Evolutionary conservation across 2,888 invertebrate genomes (phyloP).

Genomic region (Germaria angustata): DNA sequence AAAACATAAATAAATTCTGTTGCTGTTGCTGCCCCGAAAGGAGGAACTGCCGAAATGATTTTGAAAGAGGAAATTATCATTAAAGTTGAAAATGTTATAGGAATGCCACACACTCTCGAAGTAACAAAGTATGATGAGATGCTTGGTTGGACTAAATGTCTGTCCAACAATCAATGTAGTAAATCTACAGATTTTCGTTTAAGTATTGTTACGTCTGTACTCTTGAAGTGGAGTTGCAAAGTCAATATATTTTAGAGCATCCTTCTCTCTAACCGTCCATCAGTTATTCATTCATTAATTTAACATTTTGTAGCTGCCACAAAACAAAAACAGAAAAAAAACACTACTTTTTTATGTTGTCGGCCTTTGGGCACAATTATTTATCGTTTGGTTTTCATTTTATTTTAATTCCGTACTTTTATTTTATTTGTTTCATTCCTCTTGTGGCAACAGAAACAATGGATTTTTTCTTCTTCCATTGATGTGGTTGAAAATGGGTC

Average conservation of each 20-base stretch:
- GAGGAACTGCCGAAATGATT: slow-evolving; percentile 57
- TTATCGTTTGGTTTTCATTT: slow-evolving; percentile 73
- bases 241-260: slow-evolving; percentile 17
- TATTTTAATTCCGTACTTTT: slow-evolving; percentile 31
- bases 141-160: background rate
- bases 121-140: background rate
- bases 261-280: slow-evolving; percentile 11
- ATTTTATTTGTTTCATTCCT: background rate
- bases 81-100: background rate
- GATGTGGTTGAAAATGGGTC: slow-evolving; percentile 56
- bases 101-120: slow-evolving; percentile 12
- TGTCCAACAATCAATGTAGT: background rate
- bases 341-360: slow-evolving; percentile 53
- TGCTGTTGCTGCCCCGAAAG: slow-evolving; percentile 10
- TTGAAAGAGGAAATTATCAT: slow-evolving; percentile 36
- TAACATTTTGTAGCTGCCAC: slow-evolving; percentile 33
- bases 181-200: slow-evolving; percentile 21
- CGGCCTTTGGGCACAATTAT: slow-evolving; percentile 78
- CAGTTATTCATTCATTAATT: slow-evolving; percentile 50
- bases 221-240: slow-evolving; percentile 24
- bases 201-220: slow-evolving; percentile 26
- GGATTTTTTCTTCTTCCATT: slow-evolving; percentile 50
- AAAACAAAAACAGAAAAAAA: slow-evolving; percentile 11
- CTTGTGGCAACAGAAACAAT: slow-evolving; percentile 58
- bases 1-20: slow-evolving; percentile 40